phyloP scores from a whole-genome alignment of 2,113 vertebrate genomes.

The Oplegnathus fasciatus region DNA sequence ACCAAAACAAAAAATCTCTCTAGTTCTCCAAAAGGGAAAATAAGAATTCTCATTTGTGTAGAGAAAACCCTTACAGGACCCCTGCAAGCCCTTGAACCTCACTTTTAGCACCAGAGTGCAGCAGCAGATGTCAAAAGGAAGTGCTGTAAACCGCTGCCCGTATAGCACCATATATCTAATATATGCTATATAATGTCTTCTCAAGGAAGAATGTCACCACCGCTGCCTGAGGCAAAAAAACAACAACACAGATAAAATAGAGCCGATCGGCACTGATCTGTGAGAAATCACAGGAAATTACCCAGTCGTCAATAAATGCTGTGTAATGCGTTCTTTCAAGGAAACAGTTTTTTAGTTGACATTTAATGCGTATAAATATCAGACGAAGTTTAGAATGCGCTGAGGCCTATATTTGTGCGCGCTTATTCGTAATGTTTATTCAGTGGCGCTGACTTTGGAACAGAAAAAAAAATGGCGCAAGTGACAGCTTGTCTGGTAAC shows the following conservation, averaged over 20 bases:
- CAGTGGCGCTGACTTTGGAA: background rate
- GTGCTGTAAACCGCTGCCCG: constrained; percentile 6
- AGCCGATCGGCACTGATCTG: background rate
- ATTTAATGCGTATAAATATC: background rate
- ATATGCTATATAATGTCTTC: background rate
- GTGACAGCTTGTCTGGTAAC: background rate
- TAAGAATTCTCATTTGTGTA: background rate
- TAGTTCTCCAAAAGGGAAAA: background rate
- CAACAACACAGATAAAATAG: background rate
- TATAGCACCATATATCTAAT: background rate
- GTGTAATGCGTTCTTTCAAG: constrained; percentile 1
- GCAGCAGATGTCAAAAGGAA: background rate
- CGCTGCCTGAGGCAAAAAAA: background rate
- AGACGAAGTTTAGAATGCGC: background rate
- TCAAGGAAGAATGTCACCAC: background rate
- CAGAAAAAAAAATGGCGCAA: background rate
- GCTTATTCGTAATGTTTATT: background rate
- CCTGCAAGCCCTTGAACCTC: background rate
- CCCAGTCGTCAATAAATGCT: background rate
- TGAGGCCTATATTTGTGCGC: background rate
- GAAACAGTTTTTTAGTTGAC: background rate
- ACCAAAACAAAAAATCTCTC: background rate
- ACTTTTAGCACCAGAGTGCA: background rate
- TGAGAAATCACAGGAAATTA: constrained; percentile 2
- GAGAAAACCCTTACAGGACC: background rate